phyloP scores from a whole-genome alignment of 1,140 invertebrate species.

The Cataglyphis hispanica region DNA sequence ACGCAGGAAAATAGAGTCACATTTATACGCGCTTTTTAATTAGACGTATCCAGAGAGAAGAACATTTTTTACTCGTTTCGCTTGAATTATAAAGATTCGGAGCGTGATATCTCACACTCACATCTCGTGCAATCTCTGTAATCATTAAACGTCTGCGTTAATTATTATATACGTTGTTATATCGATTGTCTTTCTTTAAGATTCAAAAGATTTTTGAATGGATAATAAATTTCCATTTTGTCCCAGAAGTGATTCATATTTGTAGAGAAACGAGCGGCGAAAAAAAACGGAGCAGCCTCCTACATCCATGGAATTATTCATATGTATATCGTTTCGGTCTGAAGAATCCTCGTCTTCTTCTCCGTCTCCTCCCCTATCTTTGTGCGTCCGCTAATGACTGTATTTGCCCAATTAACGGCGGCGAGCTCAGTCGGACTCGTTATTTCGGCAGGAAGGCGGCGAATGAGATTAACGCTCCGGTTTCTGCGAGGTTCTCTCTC shows the following conservation, averaged over 20 bases:
- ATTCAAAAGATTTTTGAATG: not conserved
- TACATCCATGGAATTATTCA: conserved; percentile 68
- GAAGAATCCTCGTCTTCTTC: not conserved
- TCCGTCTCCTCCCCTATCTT: not conserved
- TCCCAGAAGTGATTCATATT: not conserved
- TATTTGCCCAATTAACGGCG: conserved; percentile 66
- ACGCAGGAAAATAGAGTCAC: not conserved
- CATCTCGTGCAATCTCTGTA: not conserved
- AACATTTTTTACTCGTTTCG: not conserved
- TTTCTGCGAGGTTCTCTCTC: not conserved
- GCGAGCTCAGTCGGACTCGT: conserved; percentile 20
- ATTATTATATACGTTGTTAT: not conserved
- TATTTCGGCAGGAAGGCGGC: conserved; percentile 45
- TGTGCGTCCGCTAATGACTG: conserved; percentile 57
- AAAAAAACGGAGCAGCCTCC: not conserved
- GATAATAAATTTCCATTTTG: not conserved
- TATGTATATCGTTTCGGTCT: conserved; percentile 22
- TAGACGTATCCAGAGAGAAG: not conserved
- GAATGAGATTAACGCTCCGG: conserved; percentile 60
- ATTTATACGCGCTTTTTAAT: conserved; percentile 34
- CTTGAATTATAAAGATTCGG: not conserved
- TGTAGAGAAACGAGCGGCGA: not conserved
- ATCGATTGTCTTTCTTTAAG: not conserved
- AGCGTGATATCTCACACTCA: conserved; percentile 1
- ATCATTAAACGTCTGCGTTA: not conserved